These are phyloP conservation scores for Agapornis canus DNA, from an alignment of 2,797 vertebrate species.

Conservation along the genomic window DNA sequence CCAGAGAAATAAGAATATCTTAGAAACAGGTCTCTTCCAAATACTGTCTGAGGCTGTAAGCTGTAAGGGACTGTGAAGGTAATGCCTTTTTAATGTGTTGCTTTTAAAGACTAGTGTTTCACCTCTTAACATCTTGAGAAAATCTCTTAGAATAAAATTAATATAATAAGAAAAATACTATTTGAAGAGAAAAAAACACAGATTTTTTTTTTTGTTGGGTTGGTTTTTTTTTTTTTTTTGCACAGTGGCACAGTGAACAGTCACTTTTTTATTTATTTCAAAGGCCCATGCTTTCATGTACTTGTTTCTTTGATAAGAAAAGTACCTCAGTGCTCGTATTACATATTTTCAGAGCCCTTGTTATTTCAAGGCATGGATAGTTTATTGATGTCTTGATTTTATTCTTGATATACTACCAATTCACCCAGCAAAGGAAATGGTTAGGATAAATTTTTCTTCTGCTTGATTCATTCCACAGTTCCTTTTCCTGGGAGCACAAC, in stretches of 20 bases:
- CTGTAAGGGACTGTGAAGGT: neutral
- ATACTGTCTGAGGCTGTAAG: neutral
- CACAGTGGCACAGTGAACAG: neutral
- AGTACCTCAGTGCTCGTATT: neutral
- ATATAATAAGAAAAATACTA: neutral
- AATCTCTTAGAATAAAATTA: conserved; percentile 9
- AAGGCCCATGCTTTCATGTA: neutral
- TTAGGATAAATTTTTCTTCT: neutral
- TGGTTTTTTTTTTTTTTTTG: too few species aligned
- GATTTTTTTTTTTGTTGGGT: neutral
- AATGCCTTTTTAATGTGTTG: conserved; percentile 6
- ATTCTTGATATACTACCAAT: neutral
- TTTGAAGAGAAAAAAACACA: neutral
- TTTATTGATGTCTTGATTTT: conserved; percentile 53
- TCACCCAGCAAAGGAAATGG: neutral
- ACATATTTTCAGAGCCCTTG: neutral
- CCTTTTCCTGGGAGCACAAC: neutral
- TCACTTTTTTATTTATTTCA: neutral
- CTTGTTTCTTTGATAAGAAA: conserved; percentile 33
- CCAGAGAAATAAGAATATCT: neutral
- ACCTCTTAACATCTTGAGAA: neutral
- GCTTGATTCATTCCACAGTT: neutral
- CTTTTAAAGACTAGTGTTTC: conserved; percentile 35
- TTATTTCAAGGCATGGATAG: conserved; percentile 6
- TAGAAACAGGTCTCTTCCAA: neutral